Base-by-base conservation (phyloP, 1,140 invertebrate species). In the Drosophila fuyamai region DNA sequence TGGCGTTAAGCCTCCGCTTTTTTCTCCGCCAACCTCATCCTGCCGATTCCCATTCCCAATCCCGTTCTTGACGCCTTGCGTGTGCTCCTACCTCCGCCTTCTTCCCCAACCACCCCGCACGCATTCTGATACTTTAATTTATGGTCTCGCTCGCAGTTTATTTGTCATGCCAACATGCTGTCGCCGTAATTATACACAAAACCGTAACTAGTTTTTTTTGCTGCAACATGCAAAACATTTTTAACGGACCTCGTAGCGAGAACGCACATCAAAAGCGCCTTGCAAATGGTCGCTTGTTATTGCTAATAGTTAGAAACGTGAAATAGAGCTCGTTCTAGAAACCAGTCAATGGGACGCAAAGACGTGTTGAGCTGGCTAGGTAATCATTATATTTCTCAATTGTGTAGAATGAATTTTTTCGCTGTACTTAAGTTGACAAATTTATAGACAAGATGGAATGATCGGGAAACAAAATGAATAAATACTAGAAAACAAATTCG, bases 41-140 rank as follows among this genome's bases (percentile, higher is more conserved):
- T 16, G 10, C 10, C 35, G 5, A 48, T n/a, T 16, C 10, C 35
- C 14, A 36, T 10, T 57, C 3, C 6, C 58, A 35, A 54, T 27
- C 18, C 47, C 14, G 46, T 71, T 50, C 63, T 50, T 46, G 50
- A 55, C 53, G 46, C 51, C 32, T 70, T 68, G 66, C 51, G 40
- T 62, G 66, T 16, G 35, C 4, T 27, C 16, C 32, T 8, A 29
- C 38, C 10, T 35, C 27, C 29, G 14, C 14, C 14, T 18, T 6
- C 50, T 16, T 0, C 1, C 13, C 23, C 41, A 13, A 8, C 27
- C 47, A 23, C 23, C 14, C 43, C 58, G 50, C 83, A 88, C 79
- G 84, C 72, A 88, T 84, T 88, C 79, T 89, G 85, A 89, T 89
- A 89, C 84, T 84, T 74, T 84, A 89, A 89, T 89, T 89, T 89